Conservation (phyloP, 2,113 vertebrate genomes). For the Emydura subglobosa region DNA sequence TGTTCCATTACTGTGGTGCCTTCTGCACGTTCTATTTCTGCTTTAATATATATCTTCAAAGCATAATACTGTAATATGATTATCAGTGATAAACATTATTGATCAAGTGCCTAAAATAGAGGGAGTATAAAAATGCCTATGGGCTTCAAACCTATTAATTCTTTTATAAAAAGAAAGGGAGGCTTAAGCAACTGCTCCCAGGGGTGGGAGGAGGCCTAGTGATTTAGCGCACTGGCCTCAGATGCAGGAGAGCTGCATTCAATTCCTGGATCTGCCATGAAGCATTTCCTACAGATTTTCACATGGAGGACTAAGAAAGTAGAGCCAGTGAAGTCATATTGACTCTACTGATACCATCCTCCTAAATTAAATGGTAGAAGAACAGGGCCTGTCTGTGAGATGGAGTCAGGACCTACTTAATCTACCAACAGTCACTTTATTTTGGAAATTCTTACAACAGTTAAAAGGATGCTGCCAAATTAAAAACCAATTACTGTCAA, state of each 20-base stretch:
- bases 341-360: conserved; percentile 84
- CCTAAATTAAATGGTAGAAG: conserved; percentile 84
- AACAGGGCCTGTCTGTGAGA: conserved; percentile 83
- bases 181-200: background rate
- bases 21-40: rapidly evolving
- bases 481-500: background rate
- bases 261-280: rapidly evolving
- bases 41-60: rapidly evolving
- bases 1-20: background rate
- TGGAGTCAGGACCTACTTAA: conserved; percentile 79
- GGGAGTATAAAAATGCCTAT: rapidly evolving
- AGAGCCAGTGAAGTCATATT: conserved; percentile 73
- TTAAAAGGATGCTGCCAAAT: background rate
- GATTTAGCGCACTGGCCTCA: rapidly evolving
- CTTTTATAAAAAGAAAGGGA: background rate
- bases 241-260: background rate
- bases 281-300: background rate
- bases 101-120: background rate
- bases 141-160: background rate
- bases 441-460: background rate
- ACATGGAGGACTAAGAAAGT: conserved; percentile 86
- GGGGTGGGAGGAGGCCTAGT: background rate
- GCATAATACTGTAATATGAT: rapidly evolving
- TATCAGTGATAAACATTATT: background rate
- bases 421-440: conserved; percentile 76